Evolutionary conservation across 2,888 invertebrate genomes (phyloP), one percentile per base, ranked within the genome.

Genomic region (Drosophila gaucha): DNA sequence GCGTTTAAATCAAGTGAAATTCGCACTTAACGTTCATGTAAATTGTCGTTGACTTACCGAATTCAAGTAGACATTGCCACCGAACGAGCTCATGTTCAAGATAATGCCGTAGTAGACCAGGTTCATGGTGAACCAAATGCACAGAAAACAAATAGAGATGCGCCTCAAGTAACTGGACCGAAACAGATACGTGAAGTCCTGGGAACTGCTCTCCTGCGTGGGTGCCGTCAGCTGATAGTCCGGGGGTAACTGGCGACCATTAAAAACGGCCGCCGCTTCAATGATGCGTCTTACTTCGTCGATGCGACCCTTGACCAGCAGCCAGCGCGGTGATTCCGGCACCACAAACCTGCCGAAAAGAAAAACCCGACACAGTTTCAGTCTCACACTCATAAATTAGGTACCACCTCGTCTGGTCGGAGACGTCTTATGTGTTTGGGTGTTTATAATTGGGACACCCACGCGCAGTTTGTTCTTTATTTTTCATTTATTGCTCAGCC

Each of bases 261-360:
- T 96, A 76, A 94, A 93, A 60, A 92, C 93, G 0, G 95, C 94
- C 1, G 95, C 95, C 80, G 93, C 93, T 83, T 94, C 93, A 35
- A 96, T 90, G 50, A 96, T 94, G 28, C 90, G 91, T 88, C 94
- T 93, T 1, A 96, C 95, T 91, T 95, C 95, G 65, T 94, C 93
- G n/a, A 94, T 94, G 70, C 94, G 93, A 22, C 95, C 95, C 93
- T 95, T 94, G 35, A 95, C 94, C 50, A 96, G 91, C 30, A 96
- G 91, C 96, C 96, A 96, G 86, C 96, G 93, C 0, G 96, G 96
- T 2, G 96, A 96, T 93, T 96, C 96, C n/a, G 96, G 96, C 57
- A 96, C 91, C 31, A 96, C 92, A 91, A 95, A 95, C 94, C 96
- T 96, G 89, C 56, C 44, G 46, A 43, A 47, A 35, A 16, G 47